Percentiles rank a stretch among this genome's conserved stretches.
These are phyloP conservation scores for Rhagoletis zephyria DNA, from an alignment of 1,140 invertebrate species.

Conservation along the genomic window DNA sequence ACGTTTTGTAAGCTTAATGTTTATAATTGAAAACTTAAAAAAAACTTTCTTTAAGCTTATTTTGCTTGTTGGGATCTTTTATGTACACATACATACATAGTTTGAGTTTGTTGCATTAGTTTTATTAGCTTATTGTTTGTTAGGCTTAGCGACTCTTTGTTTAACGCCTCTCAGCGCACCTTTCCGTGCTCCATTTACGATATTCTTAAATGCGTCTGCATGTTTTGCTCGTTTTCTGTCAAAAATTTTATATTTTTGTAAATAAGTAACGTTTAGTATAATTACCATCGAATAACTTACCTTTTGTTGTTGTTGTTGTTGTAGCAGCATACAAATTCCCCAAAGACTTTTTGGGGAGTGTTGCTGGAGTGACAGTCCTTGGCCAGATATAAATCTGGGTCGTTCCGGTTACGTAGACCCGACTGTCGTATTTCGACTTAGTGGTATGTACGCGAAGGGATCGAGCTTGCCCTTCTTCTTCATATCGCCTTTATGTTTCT, in stretches of 20 bases:
- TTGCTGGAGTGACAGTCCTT: too few relatives aligned
- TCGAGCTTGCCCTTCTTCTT: conserved; percentile 91
- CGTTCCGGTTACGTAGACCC: too few relatives aligned
- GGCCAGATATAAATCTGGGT: too few relatives aligned
- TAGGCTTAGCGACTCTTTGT: conserved; percentile 56
- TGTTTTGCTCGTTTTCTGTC: conserved; percentile 84
- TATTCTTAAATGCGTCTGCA: conserved; percentile 80
- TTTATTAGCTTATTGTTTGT: conserved; percentile 56
- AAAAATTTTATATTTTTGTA: conserved; percentile 56
- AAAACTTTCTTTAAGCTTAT: too few relatives aligned
- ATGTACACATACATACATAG: conserved; percentile 1
- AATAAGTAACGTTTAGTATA: too few relatives aligned
- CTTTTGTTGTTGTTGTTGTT: too few relatives aligned
- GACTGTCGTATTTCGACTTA: conserved; percentile 81
- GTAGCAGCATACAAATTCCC: too few relatives aligned
- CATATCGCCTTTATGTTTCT: conserved; percentile 88
- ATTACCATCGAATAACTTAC: too few relatives aligned
- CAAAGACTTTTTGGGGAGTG: conserved; percentile 84
- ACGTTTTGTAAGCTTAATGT: too few relatives aligned
- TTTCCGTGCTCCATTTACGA: conserved; percentile 80
- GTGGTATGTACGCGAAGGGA: conserved; percentile 91
- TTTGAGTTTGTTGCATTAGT: conserved; percentile 20
- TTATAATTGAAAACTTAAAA: too few relatives aligned
- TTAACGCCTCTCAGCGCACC: conserved; percentile 77
- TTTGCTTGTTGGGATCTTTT: too few relatives aligned